Conservation (phyloP, 2,113 vertebrate genomes). For the Cercocebus atys region DNA sequence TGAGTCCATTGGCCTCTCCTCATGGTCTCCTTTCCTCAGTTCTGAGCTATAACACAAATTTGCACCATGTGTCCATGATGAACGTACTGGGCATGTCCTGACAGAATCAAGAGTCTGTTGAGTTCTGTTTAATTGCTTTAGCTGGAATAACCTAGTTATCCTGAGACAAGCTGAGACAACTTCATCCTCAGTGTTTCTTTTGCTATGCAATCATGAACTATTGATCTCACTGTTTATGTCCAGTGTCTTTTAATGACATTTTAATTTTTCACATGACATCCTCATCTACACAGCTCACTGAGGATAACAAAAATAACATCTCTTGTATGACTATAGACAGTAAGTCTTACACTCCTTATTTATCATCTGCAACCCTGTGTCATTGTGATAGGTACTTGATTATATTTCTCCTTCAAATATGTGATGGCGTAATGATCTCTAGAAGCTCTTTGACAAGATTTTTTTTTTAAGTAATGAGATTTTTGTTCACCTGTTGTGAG, state of each 20-base stretch:
- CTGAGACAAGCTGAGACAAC: not conserved
- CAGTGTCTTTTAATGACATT: constrained; percentile 41
- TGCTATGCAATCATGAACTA: not conserved
- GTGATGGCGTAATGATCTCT: constrained; percentile 33
- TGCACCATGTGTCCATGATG: not conserved
- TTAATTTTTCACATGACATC: constrained; percentile 41
- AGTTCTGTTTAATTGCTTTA: not conserved
- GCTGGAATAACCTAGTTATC: not conserved
- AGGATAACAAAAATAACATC: not conserved
- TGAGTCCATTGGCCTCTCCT: not conserved
- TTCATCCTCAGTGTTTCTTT: not conserved
- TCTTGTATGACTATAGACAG: not conserved
- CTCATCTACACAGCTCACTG: not conserved
- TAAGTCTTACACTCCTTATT: not conserved
- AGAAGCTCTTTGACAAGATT: not conserved
- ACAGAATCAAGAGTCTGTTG: not conserved
- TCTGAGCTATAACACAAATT: not conserved
- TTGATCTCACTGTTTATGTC: not conserved
- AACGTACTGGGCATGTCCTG: not conserved
- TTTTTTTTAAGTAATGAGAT: constrained; percentile 47
- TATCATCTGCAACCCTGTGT: not conserved
- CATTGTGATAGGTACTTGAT: constrained; percentile 2
- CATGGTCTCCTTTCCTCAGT: not conserved
- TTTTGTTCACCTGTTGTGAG: constrained; percentile 31
- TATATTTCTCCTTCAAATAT: constrained; percentile 35